Evolutionary conservation across 2,888 invertebrate species (phyloP), one percentile per base, ranked within the genome.

Genomic region (Andrena camellia): DNA sequence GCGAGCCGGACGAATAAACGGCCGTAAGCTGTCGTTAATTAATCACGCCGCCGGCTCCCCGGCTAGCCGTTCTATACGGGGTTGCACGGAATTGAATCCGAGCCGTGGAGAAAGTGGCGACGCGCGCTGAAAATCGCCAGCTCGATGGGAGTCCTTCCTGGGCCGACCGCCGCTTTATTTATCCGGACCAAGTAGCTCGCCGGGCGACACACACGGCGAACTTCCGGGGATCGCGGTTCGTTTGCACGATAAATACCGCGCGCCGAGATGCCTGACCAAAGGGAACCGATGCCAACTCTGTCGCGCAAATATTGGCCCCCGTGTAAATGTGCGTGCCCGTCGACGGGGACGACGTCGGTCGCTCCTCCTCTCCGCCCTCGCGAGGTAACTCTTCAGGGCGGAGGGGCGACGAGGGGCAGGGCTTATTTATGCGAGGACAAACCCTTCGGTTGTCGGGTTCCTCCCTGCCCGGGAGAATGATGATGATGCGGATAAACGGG

Each of bases 231-330:
- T 73, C 75, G 76, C 52, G 63, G 76, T 73, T 75, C 82, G 80
- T 86, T 86, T 87, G 79, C 87, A 80, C 74, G 87, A 88, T 88
- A 88, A 87, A 87, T 86, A 87, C 85, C 67, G 85, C 72, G 71
- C 29, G 54, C 29, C 75, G 74, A 78, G 82, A 72, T 74, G 59
- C 83, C 77, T 72, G 78, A 74, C 78, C 78, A 82, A 84, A 82
- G 85, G 86, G 78, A 86, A 86, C 86, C 67, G 88, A 87, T 83
- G 85, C 83, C 78, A 74, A 82, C 78, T 83, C 62, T 64, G 57
- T 33, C 83, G 81, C 35, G 70, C 81, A 87, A 87, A 87, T 86
- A 87, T 87, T 88, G 78, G 86, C 80, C 67, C 42, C 69, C 67
- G 83, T 83, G 83, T 84, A 75, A 81, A 75, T 63, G 81, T 76